Evolutionary conservation across 2,113 vertebrate species (phyloP).

Genomic region (Engraulis encrasicolus): DNA sequence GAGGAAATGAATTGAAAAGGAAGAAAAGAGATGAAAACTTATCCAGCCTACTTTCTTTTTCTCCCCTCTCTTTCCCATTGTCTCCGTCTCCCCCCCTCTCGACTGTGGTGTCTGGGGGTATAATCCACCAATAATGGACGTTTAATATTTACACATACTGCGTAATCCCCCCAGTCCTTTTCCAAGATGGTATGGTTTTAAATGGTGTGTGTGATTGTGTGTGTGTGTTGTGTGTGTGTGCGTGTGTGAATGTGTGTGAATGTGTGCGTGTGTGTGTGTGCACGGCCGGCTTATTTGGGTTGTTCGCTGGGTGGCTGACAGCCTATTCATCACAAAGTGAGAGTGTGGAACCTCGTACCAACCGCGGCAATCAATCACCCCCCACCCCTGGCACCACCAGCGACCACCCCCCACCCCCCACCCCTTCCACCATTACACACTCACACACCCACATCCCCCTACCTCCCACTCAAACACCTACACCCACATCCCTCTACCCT

Average conservation of each 20-base stretch:
- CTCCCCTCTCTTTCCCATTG: not conserved
- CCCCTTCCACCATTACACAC: not conserved
- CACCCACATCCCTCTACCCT: too few species aligned
- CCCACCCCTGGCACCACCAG: conserved; percentile 2
- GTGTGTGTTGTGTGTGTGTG: not conserved
- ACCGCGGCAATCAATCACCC: conserved; percentile 80
- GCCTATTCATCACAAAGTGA: conserved; percentile 81
- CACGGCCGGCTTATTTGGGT: conserved; percentile 71
- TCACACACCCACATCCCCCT: not conserved
- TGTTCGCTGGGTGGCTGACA: conserved; percentile 73
- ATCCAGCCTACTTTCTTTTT: not conserved
- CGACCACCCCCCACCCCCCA: not conserved
- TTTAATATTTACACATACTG: conserved; percentile 80
- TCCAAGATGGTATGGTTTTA: conserved; percentile 11
- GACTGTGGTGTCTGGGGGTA: conserved; percentile 60
- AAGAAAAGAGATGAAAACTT: not conserved
- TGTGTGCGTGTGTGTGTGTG: not conserved
- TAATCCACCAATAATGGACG: conserved; percentile 78
- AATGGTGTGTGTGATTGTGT: not conserved
- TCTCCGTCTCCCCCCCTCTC: conserved; percentile 25
- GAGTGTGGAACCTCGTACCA: conserved; percentile 71
- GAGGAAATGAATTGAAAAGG: conserved; percentile 54
- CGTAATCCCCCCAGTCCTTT: conserved; percentile 73
- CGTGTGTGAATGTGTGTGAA: not conserved
- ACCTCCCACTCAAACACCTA: too few species aligned